phyloP scores from a whole-genome alignment of 2,888 invertebrate species.

The Villa cingulata region DNA sequence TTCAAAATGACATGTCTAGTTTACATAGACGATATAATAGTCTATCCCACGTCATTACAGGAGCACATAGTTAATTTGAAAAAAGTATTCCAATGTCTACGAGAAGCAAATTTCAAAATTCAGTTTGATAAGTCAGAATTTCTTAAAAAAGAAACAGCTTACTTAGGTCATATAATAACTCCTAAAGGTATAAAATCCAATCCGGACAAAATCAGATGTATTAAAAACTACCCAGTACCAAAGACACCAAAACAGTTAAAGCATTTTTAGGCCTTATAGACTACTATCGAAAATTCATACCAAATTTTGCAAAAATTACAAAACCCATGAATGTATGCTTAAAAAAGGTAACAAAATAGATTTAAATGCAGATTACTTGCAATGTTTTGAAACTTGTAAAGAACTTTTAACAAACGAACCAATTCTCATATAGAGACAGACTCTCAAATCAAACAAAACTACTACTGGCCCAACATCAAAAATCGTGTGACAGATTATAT shows the following conservation, averaged over 20 bases:
- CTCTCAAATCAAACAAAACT: background rate
- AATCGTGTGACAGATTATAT: background rate
- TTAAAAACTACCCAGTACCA: background rate
- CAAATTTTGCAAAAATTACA: too few relatives aligned
- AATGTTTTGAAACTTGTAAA: too few relatives aligned
- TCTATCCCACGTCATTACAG: constrained; percentile 15
- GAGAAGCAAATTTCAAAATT: constrained; percentile 16
- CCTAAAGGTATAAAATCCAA: constrained; percentile 10
- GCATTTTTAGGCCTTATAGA: too few relatives aligned
- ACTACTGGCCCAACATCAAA: background rate
- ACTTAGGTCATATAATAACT: constrained; percentile 21
- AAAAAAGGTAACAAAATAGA: too few relatives aligned
- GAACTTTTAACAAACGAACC: too few relatives aligned
- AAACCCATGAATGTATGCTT: too few relatives aligned
- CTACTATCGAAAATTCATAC: too few relatives aligned
- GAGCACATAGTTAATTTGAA: constrained; percentile 17
- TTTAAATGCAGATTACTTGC: too few relatives aligned
- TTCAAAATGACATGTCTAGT: constrained; percentile 17
- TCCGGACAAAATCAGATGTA: background rate
- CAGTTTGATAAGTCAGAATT: constrained; percentile 19
- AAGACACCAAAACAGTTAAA: too few relatives aligned
- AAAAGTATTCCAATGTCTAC: constrained; percentile 16
- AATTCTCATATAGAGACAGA: too few relatives aligned
- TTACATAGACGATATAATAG: constrained; percentile 8
- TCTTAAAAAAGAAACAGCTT: constrained; percentile 13